phyloP scores from a whole-genome alignment of 1,140 invertebrate species.

The Drosophila busckii region DNA sequence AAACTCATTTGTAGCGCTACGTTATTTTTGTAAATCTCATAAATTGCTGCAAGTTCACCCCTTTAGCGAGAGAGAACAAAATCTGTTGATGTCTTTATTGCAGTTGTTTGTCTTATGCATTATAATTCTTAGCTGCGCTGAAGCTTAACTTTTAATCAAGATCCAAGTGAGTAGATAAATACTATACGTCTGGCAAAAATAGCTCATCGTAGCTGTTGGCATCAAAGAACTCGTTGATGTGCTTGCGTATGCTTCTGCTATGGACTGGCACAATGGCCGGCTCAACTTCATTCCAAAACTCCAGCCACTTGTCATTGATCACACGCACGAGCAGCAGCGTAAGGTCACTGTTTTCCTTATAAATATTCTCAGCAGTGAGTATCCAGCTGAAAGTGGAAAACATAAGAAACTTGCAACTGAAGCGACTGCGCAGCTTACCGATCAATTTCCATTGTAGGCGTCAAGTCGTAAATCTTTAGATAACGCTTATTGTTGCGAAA shows the following conservation, averaged over 20 bases:
- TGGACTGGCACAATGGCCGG: constrained; percentile 15
- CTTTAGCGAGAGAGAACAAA: no score
- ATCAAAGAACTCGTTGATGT: background rate
- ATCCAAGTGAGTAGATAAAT: constrained; percentile 19
- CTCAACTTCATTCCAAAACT: constrained; percentile 43
- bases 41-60: constrained; percentile 41
- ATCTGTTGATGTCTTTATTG: constrained; percentile 76
- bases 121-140: constrained; percentile 44
- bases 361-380: constrained; percentile 26
- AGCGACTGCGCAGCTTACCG: constrained; percentile 2
- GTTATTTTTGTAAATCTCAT: constrained; percentile 73
- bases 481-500: constrained; percentile 34
- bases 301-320: constrained; percentile 36
- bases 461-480: constrained; percentile 22
- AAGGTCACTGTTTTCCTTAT: constrained; percentile 29
- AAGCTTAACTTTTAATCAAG: constrained; percentile 56
- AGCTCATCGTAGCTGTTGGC: constrained; percentile 31
- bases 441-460: constrained; percentile 12
- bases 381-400: constrained; percentile 12
- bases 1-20: constrained; percentile 69
- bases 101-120: constrained; percentile 43
- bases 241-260: background rate
- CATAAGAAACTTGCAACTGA: background rate
- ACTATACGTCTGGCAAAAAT: constrained; percentile 13
- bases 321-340: constrained; percentile 23